Conservation (phyloP, 2,888 invertebrate genomes). For the Lamproptera curius region DNA sequence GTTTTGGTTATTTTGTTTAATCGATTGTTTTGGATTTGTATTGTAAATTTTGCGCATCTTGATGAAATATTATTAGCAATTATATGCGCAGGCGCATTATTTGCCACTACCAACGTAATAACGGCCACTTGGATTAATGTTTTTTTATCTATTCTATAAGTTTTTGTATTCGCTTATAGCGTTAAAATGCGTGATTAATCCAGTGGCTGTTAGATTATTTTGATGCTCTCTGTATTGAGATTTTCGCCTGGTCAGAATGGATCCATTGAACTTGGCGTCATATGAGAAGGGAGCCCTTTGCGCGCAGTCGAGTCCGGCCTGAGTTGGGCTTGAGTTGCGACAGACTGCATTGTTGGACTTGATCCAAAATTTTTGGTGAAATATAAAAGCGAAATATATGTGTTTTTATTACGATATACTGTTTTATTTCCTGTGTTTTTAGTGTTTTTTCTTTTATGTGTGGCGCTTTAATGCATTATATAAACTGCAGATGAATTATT, state of each 20-base stretch:
- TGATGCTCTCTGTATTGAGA: conserved; percentile 19
- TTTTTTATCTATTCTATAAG: conserved; percentile 10
- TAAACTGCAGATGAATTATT: too few species aligned
- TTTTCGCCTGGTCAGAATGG: conserved; percentile 32
- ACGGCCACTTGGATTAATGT: not conserved
- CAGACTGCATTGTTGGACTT: conserved; percentile 67
- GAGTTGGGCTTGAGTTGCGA: conserved; percentile 52
- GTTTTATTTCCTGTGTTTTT: too few species aligned
- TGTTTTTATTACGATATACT: conserved; percentile 70
- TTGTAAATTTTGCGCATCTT: not conserved
- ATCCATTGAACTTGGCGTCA: conserved; percentile 45
- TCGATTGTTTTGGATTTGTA: not conserved
- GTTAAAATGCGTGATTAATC: not conserved
- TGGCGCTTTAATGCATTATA: too few species aligned
- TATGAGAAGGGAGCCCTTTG: conserved; percentile 52
- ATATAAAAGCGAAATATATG: conserved; percentile 74
- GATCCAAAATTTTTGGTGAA: conserved; percentile 67
- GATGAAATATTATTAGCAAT: not conserved
- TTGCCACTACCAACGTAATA: not conserved
- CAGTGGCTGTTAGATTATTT: not conserved
- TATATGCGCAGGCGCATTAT: conserved; percentile 14
- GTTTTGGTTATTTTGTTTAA: conserved; percentile 4
- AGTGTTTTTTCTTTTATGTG: too few species aligned
- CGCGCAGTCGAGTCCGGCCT: conserved; percentile 49
- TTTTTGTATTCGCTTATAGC: conserved; percentile 8